Base-by-base conservation (phyloP, 2,113 vertebrate genomes). In the Aramus guarauna region DNA sequence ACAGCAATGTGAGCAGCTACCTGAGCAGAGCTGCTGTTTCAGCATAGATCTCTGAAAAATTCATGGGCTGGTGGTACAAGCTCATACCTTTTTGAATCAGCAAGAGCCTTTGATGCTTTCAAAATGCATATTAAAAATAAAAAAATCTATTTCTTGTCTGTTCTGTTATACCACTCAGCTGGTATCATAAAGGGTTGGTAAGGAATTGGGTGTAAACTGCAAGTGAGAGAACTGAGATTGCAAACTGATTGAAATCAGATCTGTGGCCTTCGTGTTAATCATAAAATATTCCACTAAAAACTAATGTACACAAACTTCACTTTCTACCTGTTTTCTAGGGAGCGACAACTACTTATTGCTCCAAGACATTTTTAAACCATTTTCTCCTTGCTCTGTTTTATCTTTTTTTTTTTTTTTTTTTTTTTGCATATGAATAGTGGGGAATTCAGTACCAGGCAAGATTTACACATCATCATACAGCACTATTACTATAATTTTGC, bases 371-470 rank as follows among this genome's bases (percentile, higher is more conserved):
- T 85, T 78, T 56, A 95, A 89, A 87, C 15, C 37, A 30, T 97
- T n/a, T 36, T 34, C 2, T 41, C n/a, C 41, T 84, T 69, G 10
- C 26, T 95, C 10, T 7, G 91, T 92, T 77, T 97, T 36, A 4
- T 3, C 14, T 47, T 47, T 47, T 47, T 47, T 8, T 47, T 47
- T 11, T 15, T 15, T 52, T 52, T 21, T 62, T 3, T 43, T 67
- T 85, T 96, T 95, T 55, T 67, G 34, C 15, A 9, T 16, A 90
- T 23, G 77, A 97, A 66, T 23, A 79, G 30, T 41, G 59, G 10
- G 27, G 45, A 88, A 94, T 94, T 89, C 60, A 56, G 73, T 97
- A 95, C 94, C 90, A 97, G 96, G 92, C 94, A 91, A 97, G 45
- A 50, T 88, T 72, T 30, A 86, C 62, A 76, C 88, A 62, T 85